Evolutionary conservation across 1,140 invertebrate species (phyloP).

Genomic region (Pseudomyrmex sp.): DNA sequence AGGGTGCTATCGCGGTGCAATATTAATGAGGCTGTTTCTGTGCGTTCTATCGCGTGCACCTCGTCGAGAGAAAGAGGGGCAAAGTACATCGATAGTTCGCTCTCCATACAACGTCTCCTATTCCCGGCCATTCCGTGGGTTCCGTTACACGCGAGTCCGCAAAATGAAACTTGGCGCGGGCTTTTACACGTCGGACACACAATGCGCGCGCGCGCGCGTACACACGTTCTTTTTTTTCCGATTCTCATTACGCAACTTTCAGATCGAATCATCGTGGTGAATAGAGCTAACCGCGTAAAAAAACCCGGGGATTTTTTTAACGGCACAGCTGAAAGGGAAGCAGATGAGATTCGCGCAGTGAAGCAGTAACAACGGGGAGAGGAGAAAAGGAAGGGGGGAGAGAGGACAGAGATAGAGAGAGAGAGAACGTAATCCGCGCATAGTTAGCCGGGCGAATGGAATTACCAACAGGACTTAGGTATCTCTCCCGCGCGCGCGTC

Average conservation of each 20-base stretch:
- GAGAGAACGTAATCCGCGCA: conserved; percentile 26
- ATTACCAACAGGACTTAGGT: conserved; percentile 45
- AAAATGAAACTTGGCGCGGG: conserved; percentile 23
- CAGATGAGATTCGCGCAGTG: not conserved
- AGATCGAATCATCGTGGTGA: not conserved
- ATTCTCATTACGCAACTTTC: conserved; percentile 40
- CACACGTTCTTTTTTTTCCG: too few relatives aligned
- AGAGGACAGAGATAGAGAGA: too few relatives aligned
- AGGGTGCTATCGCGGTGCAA: conserved; percentile 68
- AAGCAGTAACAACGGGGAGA: not conserved
- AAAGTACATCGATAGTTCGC: conserved; percentile 60
- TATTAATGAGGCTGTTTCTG: conserved; percentile 69
- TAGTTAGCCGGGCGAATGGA: conserved; percentile 30
- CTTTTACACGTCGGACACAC: conserved; percentile 7
- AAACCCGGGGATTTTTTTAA: conserved; percentile 16
- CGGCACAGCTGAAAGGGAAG: not conserved
- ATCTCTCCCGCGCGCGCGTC: not conserved
- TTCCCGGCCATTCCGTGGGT: conserved; percentile 13
- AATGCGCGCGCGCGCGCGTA: not conserved
- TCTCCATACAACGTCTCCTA: not conserved
- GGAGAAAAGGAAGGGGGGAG: too few relatives aligned
- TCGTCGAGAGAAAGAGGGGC: too few relatives aligned
- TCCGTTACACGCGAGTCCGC: conserved; percentile 25
- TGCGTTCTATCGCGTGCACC: conserved; percentile 65
- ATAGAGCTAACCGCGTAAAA: not conserved